Base-by-base conservation (phyloP, 2,113 vertebrate species). In the Syngnathoides biaculeatus region DNA sequence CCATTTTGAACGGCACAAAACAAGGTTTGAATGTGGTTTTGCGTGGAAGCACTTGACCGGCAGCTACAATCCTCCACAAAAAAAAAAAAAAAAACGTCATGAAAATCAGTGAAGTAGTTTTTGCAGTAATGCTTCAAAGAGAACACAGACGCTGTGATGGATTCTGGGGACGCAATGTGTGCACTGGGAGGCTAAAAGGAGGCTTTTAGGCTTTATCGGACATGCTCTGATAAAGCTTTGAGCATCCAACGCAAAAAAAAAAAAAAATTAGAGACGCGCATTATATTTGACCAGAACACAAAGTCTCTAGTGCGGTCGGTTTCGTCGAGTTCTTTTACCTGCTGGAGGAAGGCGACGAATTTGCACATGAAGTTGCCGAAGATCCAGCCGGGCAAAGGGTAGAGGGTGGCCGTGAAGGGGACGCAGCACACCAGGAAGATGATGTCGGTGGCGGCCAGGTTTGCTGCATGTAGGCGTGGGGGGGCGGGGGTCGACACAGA, bases 311-410 rank as follows among this genome's bases (percentile, higher is more conserved):
- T 55, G 24, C 14, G 52, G 24, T 13, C 26, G 1, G 42, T 43
- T 26, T 55, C 10, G 15, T 3, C 6, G 17, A 67, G 8, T 55
- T 55, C 48, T 19, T 55, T 79, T 91, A 93, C 93, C 92, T 94
- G 93, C 71, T 94, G 93, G 8, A 93, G 85, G 79, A 93, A 94
- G 40, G 92, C 93, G 15, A 93, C 93, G 90, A 89, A 93, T 80
- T 93, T 94, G 87, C 93, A 93, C 93, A 94, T 93, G 76, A 93
- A 94, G 81, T 91, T 91, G 40, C 93, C 93, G 40, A 94, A 94
- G 79, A 94, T 92, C 93, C 93, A 94, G 40, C 91, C 89, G 4
- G 93, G 93, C 20, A 94, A 91, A 14, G 93, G 93, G 47, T 94
- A 94, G 47, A 94, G 90, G 12, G 93, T 92, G 42, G 93, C 93